Base-by-base conservation (phyloP, 2,113 vertebrate species). In the Eurypyga helias region DNA sequence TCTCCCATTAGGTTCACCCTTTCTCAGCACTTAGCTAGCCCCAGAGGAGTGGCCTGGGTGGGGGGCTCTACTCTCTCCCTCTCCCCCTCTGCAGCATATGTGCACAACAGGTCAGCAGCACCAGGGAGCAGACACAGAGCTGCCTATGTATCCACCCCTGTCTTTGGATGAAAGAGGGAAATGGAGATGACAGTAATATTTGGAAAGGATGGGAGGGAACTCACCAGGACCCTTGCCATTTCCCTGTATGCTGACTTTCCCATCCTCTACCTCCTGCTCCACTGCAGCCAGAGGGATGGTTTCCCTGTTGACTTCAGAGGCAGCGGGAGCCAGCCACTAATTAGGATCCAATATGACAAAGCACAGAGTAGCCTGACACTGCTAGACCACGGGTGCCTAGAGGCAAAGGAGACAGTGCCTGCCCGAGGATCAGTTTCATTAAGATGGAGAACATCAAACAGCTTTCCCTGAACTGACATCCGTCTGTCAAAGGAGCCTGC, bases 321-420 rank as follows among this genome's bases (percentile, higher is more conserved):
- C 69, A 96, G 85, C 48, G 1, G 84, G 91, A 96, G 72, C 33
- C 89, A 91, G 94, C 38, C 79, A 75, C 96, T 97, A 97, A 98
- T 97, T 97, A 97, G 89, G 76, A 97, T 95, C 83, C 72, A 71
- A 85, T 78, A 90, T 96, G 96, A 93, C 92, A 94, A 96, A 93
- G 90, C 93, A 95, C 82, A 69, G 78, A 95, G 86, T 64, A 90
- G 71, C 69, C 89, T 96, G 77, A 93, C 73, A 77, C 80, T 67
- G 70, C 77, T 87, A 84, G 93, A 91, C 83, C 93, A 76, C 72
- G 85, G 76, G 86, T 3, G 25, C 93, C 90, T 93, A n/a, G 77
- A 95, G 87, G 88, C 91, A 92, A 75, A 93, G 90, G 65, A 96
- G 92, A 38, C 86, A 91, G 92, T 28, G 72, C 78, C 67, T 90